A percentile compares a stretch with the other conserved stretches of the same genome.
Conservation (phyloP, 2,888 invertebrate genomes). For the Drosophila mettleri region DNA sequence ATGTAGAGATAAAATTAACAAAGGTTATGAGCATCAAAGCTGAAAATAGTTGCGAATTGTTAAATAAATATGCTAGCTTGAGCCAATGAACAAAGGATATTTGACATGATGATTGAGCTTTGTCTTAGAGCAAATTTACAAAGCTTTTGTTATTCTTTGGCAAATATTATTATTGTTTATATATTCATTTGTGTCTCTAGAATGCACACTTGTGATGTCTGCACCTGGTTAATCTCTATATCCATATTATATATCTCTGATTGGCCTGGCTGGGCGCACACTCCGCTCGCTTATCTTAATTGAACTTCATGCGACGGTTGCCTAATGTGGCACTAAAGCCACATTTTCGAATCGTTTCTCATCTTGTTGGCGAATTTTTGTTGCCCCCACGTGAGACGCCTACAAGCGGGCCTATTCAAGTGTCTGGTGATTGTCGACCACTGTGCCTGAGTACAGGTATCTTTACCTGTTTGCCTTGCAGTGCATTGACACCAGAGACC, state of each 20-base stretch:
- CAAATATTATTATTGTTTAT: background rate
- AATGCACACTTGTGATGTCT: background rate
- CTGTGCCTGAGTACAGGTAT: constrained; percentile 57
- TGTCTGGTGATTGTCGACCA: constrained; percentile 53
- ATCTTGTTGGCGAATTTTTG: constrained; percentile 19
- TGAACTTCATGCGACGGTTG: constrained; percentile 20
- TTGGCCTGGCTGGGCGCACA: constrained; percentile 8
- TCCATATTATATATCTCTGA: constrained; percentile 1
- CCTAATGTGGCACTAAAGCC: constrained; percentile 21
- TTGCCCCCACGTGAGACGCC: constrained; percentile 33
- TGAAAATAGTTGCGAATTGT: background rate
- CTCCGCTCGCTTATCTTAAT: constrained; percentile 28
- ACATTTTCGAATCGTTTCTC: constrained; percentile 25
- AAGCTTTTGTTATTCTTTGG: background rate
- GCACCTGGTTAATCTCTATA: background rate
- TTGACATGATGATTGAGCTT: background rate
- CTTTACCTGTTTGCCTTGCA: constrained; percentile 84
- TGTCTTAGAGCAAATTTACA: background rate
- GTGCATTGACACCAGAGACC: constrained; percentile 82
- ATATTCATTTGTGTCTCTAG: no score
- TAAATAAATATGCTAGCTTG: background rate
- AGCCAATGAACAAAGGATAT: no score
- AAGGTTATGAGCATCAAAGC: background rate
- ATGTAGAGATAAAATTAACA: background rate
- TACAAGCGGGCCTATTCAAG: constrained; percentile 18